phyloP scores from a whole-genome alignment of 2,888 invertebrate species.

The Coelinius sp. region DNA sequence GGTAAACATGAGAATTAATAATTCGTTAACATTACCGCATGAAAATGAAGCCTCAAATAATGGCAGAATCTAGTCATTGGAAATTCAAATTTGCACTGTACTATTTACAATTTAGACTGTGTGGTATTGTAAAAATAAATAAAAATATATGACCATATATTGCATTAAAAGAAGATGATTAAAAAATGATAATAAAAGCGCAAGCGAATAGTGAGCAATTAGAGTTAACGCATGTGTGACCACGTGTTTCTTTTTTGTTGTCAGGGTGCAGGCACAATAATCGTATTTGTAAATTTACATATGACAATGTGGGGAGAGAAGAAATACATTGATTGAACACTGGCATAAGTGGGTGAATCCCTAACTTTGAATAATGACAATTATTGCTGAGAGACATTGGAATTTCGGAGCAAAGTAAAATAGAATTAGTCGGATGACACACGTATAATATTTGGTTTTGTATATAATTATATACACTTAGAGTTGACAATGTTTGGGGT shows the following conservation, averaged over 20 bases:
- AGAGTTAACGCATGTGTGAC: not conserved
- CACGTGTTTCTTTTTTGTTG: not conserved
- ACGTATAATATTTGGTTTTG: not conserved
- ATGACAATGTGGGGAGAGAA: not conserved
- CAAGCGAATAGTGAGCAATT: constrained; percentile 9
- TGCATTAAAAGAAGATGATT: too few species aligned
- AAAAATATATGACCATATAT: too few species aligned
- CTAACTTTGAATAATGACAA: not conserved
- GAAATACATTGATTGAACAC: not conserved
- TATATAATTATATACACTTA: not conserved
- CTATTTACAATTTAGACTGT: too few species aligned
- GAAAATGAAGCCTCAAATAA: constrained; percentile 46
- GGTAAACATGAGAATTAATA: constrained; percentile 17
- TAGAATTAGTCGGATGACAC: not conserved
- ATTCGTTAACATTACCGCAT: not conserved
- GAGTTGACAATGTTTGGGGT: not conserved
- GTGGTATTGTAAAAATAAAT: too few species aligned
- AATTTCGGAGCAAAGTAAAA: not conserved
- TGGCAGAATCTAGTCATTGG: too few species aligned
- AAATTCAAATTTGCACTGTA: not conserved
- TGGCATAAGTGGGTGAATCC: not conserved
- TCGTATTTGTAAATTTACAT: not conserved
- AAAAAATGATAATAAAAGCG: not conserved
- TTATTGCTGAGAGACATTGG: too few species aligned
- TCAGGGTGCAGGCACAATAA: not conserved